Conservation (phyloP, 2,113 vertebrate genomes). For the Gavia stellata region DNA sequence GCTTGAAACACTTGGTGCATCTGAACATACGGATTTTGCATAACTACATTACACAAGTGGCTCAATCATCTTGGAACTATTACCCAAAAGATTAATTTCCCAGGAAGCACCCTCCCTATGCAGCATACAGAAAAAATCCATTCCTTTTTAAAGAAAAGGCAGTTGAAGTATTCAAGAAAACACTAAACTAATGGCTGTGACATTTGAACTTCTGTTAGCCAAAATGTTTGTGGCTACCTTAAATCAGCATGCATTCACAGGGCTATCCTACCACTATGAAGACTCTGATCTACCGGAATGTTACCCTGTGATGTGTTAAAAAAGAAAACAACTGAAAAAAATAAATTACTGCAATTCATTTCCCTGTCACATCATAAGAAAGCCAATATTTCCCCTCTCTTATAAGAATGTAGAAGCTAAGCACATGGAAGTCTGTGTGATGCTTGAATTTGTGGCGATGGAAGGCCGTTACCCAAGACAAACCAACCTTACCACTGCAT, state of each 20-base stretch:
- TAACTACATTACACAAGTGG: background rate
- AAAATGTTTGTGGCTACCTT: background rate
- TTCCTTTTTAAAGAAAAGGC: background rate
- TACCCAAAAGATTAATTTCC: background rate
- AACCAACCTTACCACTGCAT: background rate
- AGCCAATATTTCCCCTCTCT: background rate
- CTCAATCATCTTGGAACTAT: background rate
- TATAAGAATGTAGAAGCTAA: background rate
- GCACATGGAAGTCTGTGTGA: background rate
- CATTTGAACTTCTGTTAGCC: background rate
- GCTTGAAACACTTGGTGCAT: background rate
- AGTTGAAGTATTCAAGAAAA: background rate
- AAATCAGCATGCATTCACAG: background rate
- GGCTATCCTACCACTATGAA: background rate
- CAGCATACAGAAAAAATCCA: background rate
- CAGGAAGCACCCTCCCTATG: background rate
- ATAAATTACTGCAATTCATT: background rate
- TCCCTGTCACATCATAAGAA: background rate
- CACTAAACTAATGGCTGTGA: background rate
- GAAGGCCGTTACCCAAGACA: background rate
- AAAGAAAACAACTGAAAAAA: background rate
- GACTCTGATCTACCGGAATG: background rate
- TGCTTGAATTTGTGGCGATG: background rate
- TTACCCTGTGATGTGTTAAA: background rate
- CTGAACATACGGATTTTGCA: background rate